A percentile compares a stretch with the other conserved stretches of the same genome.
Conservation (phyloP, 2,888 invertebrate species). For the Watsonalla binaria region DNA sequence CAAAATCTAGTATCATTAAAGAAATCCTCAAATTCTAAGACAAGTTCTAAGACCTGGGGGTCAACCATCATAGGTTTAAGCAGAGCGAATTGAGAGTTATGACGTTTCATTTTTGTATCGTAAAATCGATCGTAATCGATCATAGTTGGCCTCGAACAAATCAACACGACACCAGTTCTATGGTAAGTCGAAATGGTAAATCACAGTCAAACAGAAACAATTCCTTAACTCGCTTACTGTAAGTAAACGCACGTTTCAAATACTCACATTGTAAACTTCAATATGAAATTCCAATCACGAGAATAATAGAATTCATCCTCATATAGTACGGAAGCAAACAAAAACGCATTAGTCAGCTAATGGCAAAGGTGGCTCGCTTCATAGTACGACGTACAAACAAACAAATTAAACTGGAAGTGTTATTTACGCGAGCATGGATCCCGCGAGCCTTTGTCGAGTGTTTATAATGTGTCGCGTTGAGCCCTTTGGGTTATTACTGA, state of each 20-base stretch:
- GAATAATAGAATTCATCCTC: conserved; percentile 1
- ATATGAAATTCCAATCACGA: conserved; percentile 13
- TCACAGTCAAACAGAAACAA: too few species aligned
- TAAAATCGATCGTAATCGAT: too few species aligned
- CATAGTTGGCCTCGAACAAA: too few species aligned
- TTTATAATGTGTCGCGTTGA: conserved; percentile 12
- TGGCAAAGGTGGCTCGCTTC: conserved; percentile 56
- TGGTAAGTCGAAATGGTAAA: too few species aligned
- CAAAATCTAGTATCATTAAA: too few species aligned
- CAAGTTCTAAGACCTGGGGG: too few species aligned
- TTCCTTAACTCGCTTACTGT: too few species aligned
- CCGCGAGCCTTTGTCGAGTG: conserved; percentile 14
- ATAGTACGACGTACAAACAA: conserved; percentile 49
- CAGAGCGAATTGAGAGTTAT: too few species aligned
- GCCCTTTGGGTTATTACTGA: conserved; percentile 11
- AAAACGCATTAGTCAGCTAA: conserved; percentile 59
- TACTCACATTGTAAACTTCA: neutral
- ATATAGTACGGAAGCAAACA: conserved; percentile 33
- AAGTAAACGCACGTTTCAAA: neutral
- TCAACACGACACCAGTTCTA: too few species aligned
- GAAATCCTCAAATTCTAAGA: too few species aligned
- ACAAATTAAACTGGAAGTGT: conserved; percentile 32
- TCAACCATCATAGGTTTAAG: too few species aligned
- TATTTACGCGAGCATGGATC: conserved; percentile 13
- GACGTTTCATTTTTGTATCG: too few species aligned